Percentiles rank a stretch among this genome's conserved stretches.
phyloP scores from a whole-genome alignment of 30 jellyfish, hydroid and myxozoan species.

The Mastigias papua region DNA sequence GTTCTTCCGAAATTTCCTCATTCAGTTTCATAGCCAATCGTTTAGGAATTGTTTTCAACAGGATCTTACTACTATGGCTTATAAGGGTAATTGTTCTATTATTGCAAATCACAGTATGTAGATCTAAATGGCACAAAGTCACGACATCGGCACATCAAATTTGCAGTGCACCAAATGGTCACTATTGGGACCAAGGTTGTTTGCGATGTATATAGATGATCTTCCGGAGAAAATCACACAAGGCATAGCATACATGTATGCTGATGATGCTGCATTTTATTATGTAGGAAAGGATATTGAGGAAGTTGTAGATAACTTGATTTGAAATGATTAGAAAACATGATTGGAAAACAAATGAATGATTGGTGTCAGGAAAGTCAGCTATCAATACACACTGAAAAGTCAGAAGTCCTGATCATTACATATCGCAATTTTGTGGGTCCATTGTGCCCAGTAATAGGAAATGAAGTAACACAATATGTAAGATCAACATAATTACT shows the following conservation, averaged over 20 bases:
- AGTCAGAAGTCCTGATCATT: too few relatives aligned
- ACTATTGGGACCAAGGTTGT: conserved; percentile 7
- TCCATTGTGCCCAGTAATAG: background rate
- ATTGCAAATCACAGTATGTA: too few relatives aligned
- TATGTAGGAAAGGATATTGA: conserved; percentile 1
- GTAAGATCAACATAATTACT: conserved; percentile 17
- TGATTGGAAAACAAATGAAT: conserved; percentile 17
- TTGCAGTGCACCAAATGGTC: background rate
- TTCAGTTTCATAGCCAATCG: too few relatives aligned
- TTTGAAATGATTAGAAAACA: too few relatives aligned
- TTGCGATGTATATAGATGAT: conserved; percentile 21
- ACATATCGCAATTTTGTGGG: background rate
- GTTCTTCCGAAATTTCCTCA: too few relatives aligned
- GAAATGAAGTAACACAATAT: conserved; percentile 1
- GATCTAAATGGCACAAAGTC: background rate
- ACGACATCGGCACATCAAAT: background rate
- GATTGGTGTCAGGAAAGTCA: conserved; percentile 35
- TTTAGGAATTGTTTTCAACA: too few relatives aligned
- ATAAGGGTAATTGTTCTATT: too few relatives aligned
- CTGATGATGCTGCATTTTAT: conserved; percentile 20
- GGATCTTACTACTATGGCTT: too few relatives aligned
- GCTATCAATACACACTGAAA: conserved; percentile 17
- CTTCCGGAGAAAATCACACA: conserved; percentile 31
- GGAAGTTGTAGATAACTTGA: conserved; percentile 31
- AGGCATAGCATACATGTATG: conserved; percentile 6